These are phyloP conservation scores for Limnothrissa miodon DNA, from an alignment of 2,113 vertebrate species.

Conservation along the genomic window DNA sequence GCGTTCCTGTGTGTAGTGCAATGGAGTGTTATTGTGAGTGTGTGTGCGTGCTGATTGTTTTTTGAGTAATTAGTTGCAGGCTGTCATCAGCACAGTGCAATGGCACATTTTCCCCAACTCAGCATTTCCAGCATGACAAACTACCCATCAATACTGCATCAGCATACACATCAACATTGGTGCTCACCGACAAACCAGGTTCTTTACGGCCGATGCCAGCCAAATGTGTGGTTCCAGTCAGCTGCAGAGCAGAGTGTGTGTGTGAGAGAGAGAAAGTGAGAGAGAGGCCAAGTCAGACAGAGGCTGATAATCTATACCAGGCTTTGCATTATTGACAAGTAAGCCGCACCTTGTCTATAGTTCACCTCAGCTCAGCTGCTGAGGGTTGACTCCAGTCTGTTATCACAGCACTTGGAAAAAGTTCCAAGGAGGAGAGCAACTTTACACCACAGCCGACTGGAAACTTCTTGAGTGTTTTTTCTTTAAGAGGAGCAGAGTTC, in stretches of 20 bases:
- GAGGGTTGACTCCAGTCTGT: neutral
- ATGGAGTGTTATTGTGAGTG: neutral
- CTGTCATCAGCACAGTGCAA: neutral
- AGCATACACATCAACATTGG: neutral
- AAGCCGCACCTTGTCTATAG: neutral
- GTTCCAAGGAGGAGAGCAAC: neutral
- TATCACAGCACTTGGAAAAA: neutral
- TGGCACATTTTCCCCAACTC: neutral
- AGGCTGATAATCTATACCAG: neutral
- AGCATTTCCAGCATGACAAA: neutral
- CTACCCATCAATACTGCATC: slow-evolving; percentile 1
- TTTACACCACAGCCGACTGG: neutral
- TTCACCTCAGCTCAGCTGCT: neutral
- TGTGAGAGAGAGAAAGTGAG: neutral
- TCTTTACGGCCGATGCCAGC: neutral
- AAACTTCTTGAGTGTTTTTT: neutral
- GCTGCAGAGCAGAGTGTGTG: neutral
- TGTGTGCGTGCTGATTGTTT: slow-evolving; percentile 3
- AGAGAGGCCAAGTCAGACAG: neutral
- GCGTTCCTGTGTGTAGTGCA: neutral
- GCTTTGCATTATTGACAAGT: neutral
- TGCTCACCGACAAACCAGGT: neutral
- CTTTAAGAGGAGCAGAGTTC: too few relatives aligned
- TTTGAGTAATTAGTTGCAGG: neutral
- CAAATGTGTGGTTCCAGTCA: neutral